phyloP scores from a whole-genome alignment of 1,140 invertebrate species.

The Philotrypesis tridentata region DNA sequence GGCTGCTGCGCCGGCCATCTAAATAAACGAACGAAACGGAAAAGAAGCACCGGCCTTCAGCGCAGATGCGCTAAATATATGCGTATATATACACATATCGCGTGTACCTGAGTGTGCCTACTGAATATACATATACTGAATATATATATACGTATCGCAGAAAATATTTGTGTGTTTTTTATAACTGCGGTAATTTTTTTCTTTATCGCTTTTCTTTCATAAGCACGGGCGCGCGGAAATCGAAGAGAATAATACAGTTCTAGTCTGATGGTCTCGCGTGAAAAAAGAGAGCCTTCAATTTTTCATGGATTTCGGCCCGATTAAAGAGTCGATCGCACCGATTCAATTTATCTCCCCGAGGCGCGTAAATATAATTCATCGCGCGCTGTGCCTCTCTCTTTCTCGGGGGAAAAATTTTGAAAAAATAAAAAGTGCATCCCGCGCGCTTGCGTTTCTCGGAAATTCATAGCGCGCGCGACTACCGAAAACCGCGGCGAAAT shows the following conservation, averaged over 20 bases:
- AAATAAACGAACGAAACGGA: conserved; percentile 18
- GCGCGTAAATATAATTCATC: neutral
- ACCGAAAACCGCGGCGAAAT: neutral
- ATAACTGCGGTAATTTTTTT: neutral
- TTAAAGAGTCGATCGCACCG: too few relatives aligned
- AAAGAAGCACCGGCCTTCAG: neutral
- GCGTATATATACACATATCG: neutral
- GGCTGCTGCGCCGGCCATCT: neutral
- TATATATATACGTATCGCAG: neutral
- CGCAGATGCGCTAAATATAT: conserved; percentile 8
- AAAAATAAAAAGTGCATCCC: neutral
- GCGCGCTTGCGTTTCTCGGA: too few relatives aligned
- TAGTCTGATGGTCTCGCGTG: too few relatives aligned
- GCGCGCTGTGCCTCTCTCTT: too few relatives aligned
- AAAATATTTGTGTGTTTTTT: too few relatives aligned
- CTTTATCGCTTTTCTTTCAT: neutral
- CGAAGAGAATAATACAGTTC: too few relatives aligned
- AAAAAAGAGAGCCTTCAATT: too few relatives aligned
- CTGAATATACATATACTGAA: neutral
- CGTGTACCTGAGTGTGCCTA: neutral
- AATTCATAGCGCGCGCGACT: neutral
- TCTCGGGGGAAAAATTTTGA: neutral
- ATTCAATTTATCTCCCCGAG: neutral
- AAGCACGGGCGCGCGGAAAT: too few relatives aligned
- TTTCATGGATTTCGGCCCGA: neutral